A percentile compares a stretch with the other conserved stretches of the same genome.
Conservation (phyloP, 2,888 invertebrate species). For the Parascotia fuliginaria region DNA sequence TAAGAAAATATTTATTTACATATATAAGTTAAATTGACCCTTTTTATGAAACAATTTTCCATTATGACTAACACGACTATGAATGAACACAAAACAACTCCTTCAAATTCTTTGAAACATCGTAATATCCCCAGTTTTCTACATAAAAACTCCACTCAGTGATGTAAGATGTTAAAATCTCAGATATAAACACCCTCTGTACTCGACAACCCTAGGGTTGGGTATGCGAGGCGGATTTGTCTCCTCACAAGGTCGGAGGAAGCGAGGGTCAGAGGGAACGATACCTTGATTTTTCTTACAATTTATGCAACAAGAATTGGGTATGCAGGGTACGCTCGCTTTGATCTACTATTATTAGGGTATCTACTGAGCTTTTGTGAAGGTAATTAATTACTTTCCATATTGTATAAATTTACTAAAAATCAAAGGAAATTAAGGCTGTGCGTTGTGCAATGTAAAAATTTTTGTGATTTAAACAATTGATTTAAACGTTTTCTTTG, state of each 20-base stretch:
- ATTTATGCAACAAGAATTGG: constrained; percentile 41
- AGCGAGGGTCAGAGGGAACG: constrained; percentile 9
- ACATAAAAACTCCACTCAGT: neutral
- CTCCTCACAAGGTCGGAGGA: constrained; percentile 48
- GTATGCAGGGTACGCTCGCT: constrained; percentile 19
- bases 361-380: constrained; percentile 16
- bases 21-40: too few species aligned
- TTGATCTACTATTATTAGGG: constrained; percentile 22
- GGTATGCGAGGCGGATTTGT: constrained; percentile 43
- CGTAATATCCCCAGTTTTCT: neutral
- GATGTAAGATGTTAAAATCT: neutral
- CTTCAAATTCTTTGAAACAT: neutral
- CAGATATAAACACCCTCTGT: neutral
- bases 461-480: too few species aligned
- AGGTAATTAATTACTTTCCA: constrained; percentile 11
- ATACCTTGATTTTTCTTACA: constrained; percentile 31
- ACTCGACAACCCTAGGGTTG: constrained; percentile 33
- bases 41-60: too few species aligned
- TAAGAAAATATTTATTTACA: too few species aligned
- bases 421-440: too few species aligned
- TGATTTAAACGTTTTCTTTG: too few species aligned
- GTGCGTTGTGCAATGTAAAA: too few species aligned
- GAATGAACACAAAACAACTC: too few species aligned
- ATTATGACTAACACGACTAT: too few species aligned
- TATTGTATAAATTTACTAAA: neutral